Evolutionary conservation across 2,113 vertebrate species (phyloP).

Genomic region (Ifrita kowaldi): DNA sequence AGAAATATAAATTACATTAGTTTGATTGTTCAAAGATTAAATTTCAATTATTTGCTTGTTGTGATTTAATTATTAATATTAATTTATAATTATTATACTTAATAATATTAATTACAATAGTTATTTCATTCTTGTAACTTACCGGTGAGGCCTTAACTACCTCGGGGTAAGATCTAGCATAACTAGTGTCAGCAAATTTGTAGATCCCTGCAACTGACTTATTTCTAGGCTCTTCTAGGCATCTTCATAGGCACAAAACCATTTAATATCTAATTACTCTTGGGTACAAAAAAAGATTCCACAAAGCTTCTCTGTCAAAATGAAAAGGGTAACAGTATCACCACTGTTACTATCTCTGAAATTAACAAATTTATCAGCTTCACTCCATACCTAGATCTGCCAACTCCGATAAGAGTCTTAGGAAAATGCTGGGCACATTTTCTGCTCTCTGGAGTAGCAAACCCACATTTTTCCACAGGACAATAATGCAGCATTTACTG

Average conservation of each 20-base stretch:
- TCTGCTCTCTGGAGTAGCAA: not conserved
- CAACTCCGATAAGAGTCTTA: not conserved
- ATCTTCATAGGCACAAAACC: not conserved
- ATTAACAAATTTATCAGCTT: not conserved
- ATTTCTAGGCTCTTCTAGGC: not conserved
- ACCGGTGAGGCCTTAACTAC: not conserved
- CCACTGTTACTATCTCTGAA: not conserved
- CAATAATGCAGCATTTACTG: not conserved
- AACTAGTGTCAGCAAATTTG: not conserved
- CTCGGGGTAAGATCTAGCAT: not conserved
- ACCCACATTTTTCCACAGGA: not conserved
- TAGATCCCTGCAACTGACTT: not conserved
- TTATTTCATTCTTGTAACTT: not conserved
- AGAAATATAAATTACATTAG: not conserved
- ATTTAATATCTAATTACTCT: not conserved
- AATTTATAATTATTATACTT: not conserved
- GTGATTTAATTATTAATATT: not conserved
- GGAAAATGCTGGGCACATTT: not conserved
- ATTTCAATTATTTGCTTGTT: not conserved
- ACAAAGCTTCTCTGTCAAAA: not conserved
- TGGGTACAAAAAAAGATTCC: not conserved
- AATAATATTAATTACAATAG: not conserved
- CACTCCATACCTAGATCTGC: not conserved
- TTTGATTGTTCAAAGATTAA: not conserved
- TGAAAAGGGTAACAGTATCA: not conserved